Evolutionary conservation across 2,113 vertebrate species (phyloP).

Genomic region (Sylvia atricapilla): DNA sequence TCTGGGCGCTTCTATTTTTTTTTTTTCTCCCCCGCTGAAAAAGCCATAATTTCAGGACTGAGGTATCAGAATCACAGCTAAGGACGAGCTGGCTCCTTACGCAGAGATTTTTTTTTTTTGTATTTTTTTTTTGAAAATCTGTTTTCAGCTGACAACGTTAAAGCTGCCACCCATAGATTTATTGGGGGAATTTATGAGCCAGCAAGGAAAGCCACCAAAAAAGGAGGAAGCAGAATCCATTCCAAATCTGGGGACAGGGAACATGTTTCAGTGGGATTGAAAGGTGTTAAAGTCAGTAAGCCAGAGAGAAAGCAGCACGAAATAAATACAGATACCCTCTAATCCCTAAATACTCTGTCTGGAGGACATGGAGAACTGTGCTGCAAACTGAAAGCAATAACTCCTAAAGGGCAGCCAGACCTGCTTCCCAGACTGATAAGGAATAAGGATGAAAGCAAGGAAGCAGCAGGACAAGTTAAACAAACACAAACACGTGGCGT

Average conservation of each 20-base stretch:
- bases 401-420: neutral
- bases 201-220: neutral
- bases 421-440: neutral
- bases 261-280: slow-evolving; percentile 9
- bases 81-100: neutral
- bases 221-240: neutral
- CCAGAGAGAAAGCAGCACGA: neutral
- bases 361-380: neutral
- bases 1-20: neutral
- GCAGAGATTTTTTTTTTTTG: neutral
- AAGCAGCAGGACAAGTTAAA: neutral
- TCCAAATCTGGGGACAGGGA: neutral
- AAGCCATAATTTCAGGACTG: neutral
- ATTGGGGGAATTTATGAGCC: neutral
- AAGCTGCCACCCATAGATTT: neutral
- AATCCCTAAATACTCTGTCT: neutral
- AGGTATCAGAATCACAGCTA: neutral
- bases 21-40: rapidly evolving
- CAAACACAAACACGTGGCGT: neutral
- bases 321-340: slow-evolving; percentile 7
- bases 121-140: neutral
- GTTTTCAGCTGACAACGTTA: neutral
- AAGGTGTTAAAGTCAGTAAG: slow-evolving; percentile 17
- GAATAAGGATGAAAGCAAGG: neutral
- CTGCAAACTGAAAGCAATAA: neutral